These are phyloP conservation scores for Liopterus haemorrhoidalis DNA, from an alignment of 2,888 invertebrate species.

Conservation along the genomic window DNA sequence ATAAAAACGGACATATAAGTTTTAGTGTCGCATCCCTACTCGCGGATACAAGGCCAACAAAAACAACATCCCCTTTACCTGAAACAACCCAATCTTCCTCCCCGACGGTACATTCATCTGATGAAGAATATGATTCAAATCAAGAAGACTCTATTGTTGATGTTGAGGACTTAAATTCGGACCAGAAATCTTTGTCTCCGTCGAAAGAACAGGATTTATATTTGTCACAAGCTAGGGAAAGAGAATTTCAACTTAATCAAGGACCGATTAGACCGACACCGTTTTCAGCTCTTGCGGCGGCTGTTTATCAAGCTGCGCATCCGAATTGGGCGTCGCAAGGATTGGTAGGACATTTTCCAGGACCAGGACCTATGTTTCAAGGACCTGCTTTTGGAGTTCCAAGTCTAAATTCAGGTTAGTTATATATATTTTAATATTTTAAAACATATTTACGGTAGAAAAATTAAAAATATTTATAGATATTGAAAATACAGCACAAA, in stretches of 20 bases:
- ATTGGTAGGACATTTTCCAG: constrained; percentile 52
- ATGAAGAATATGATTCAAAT: constrained; percentile 65
- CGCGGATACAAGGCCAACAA: constrained; percentile 67
- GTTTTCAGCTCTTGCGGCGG: constrained; percentile 66
- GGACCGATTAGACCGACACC: constrained; percentile 71
- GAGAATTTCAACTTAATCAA: constrained; percentile 43
- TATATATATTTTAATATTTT: constrained; percentile 1
- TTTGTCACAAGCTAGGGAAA: constrained; percentile 32
- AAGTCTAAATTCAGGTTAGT: constrained; percentile 49
- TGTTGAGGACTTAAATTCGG: constrained; percentile 69
- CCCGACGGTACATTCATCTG: constrained; percentile 48
- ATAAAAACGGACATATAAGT: constrained; percentile 63
- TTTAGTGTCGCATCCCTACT: constrained; percentile 86
- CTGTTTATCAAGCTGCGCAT: constrained; percentile 52
- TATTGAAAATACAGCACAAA: no score
- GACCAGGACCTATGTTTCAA: constrained; percentile 60
- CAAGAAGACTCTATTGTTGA: constrained; percentile 68
- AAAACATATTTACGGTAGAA: constrained; percentile 1
- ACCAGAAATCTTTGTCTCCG: constrained; percentile 39
- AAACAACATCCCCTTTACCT: constrained; percentile 49
- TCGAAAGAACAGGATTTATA: constrained; percentile 34
- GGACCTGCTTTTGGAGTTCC: constrained; percentile 51
- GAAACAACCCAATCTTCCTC: constrained; percentile 48
- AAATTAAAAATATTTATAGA: no score
- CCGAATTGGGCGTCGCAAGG: constrained; percentile 55